These are phyloP conservation scores for Willowsia nigromaculata DNA, from an alignment of 2,888 invertebrate genomes.

Conservation along the genomic window DNA sequence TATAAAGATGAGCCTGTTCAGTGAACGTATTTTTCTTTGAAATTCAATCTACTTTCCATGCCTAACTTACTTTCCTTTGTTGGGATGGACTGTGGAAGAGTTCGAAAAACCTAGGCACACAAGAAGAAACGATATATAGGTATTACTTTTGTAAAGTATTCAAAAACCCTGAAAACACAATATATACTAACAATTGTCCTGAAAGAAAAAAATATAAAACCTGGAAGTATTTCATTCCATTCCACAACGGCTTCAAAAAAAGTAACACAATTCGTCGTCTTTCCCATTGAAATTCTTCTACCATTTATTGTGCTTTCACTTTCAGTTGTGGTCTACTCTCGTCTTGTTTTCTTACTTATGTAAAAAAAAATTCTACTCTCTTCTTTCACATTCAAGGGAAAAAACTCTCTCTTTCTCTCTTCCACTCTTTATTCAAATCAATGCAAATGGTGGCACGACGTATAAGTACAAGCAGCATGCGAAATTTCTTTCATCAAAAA, in stretches of 20 bases:
- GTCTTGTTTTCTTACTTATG: slow-evolving; percentile 44
- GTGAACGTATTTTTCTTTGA: slow-evolving; percentile 48
- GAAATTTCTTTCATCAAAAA: slow-evolving; percentile 28
- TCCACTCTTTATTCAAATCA: slow-evolving; percentile 40
- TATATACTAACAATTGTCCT: not conserved
- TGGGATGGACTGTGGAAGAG: slow-evolving; percentile 35
- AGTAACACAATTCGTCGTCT: slow-evolving; percentile 41
- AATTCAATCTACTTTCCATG: slow-evolving; percentile 52
- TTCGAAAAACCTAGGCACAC: not conserved
- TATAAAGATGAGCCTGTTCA: slow-evolving; percentile 43
- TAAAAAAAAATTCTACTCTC: slow-evolving; percentile 25
- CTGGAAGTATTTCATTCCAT: slow-evolving; percentile 28
- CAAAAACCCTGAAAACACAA: not conserved
- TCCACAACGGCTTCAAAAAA: slow-evolving; percentile 19
- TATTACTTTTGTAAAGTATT: slow-evolving; percentile 34
- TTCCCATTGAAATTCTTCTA: slow-evolving; percentile 37
- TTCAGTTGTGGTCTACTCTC: slow-evolving; percentile 27
- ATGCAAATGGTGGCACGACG: slow-evolving; percentile 38
- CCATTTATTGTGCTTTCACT: slow-evolving; percentile 46
- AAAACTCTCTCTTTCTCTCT: slow-evolving; percentile 9
- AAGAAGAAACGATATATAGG: slow-evolving; percentile 5
- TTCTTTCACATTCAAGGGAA: not conserved
- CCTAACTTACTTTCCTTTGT: slow-evolving; percentile 50
- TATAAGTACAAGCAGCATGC: slow-evolving; percentile 15
- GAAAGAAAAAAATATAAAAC: slow-evolving; percentile 14